Conservation (phyloP, 2,113 vertebrate species). For the Numida meleagris region DNA sequence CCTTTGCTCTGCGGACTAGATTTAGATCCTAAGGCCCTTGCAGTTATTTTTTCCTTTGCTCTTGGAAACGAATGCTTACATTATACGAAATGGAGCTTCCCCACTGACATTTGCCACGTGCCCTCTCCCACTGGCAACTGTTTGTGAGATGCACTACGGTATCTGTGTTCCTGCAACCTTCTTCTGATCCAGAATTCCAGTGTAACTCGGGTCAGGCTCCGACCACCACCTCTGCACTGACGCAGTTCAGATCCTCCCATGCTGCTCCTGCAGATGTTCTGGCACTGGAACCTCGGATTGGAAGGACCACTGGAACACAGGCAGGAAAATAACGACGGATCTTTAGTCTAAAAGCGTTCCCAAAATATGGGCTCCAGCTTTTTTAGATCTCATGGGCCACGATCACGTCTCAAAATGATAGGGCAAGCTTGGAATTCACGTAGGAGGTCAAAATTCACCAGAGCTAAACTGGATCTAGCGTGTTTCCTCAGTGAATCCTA, state of each 20-base stretch:
- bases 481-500: background rate
- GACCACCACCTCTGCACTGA: background rate
- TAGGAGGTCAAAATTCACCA: background rate
- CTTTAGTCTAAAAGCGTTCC: background rate
- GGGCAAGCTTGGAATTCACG: background rate
- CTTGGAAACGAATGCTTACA: background rate
- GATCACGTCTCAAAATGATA: background rate
- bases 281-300: background rate
- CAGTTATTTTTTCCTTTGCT: slow-evolving; percentile 9
- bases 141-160: accelerated
- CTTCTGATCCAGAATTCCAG: background rate
- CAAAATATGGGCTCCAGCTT: background rate
- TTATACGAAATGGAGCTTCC: background rate
- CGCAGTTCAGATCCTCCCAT: background rate
- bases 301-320: background rate
- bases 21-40: slow-evolving; percentile 40
- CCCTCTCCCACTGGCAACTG: background rate
- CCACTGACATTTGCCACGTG: accelerated
- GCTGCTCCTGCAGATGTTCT: accelerated
- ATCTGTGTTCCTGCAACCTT: background rate
- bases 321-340: accelerated
- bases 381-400: background rate
- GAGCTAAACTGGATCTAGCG: background rate
- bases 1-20: slow-evolving; percentile 47
- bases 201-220: background rate